These are phyloP conservation scores for Chaetops frenatus DNA, from an alignment of 2,113 vertebrate species.

Conservation along the genomic window DNA sequence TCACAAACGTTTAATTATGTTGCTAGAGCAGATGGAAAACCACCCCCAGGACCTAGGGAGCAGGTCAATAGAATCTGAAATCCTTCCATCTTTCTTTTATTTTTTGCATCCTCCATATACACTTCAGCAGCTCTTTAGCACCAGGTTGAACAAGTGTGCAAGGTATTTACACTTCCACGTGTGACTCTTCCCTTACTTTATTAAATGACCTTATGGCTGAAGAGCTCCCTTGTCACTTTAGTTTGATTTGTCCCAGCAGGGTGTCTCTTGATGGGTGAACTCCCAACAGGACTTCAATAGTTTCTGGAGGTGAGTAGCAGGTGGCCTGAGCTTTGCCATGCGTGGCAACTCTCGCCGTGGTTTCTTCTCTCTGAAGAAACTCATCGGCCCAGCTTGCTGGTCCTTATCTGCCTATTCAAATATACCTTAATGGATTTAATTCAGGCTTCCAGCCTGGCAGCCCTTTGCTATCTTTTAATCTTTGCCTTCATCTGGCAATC, in stretches of 20 bases:
- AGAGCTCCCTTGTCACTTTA: not conserved
- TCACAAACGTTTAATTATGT: constrained; percentile 41
- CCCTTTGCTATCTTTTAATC: constrained; percentile 25
- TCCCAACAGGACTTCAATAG: not conserved
- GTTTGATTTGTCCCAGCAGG: constrained; percentile 60
- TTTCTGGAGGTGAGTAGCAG: constrained; percentile 7
- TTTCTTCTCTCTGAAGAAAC: constrained; percentile 42
- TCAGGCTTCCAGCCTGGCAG: constrained; percentile 12
- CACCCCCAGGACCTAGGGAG: not conserved
- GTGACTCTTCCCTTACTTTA: constrained; percentile 10
- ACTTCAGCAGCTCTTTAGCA: constrained; percentile 32
- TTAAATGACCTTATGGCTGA: constrained; percentile 35
- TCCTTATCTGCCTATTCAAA: constrained; percentile 45
- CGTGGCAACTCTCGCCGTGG: not conserved
- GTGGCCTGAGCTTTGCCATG: constrained; percentile 44
- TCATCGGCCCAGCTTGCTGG: not conserved
- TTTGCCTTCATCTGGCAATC: not conserved
- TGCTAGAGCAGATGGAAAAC: constrained; percentile 32
- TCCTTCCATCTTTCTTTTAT: not conserved
- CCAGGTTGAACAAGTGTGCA: constrained; percentile 7
- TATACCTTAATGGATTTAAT: constrained; percentile 45
- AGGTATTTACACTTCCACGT: not conserved
- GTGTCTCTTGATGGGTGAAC: not conserved
- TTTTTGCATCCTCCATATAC: not conserved
- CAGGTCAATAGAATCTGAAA: not conserved